Evolutionary conservation across 2,797 vertebrate species (phyloP).

Genomic region (Poeciliopsis paucimaculata): DNA sequence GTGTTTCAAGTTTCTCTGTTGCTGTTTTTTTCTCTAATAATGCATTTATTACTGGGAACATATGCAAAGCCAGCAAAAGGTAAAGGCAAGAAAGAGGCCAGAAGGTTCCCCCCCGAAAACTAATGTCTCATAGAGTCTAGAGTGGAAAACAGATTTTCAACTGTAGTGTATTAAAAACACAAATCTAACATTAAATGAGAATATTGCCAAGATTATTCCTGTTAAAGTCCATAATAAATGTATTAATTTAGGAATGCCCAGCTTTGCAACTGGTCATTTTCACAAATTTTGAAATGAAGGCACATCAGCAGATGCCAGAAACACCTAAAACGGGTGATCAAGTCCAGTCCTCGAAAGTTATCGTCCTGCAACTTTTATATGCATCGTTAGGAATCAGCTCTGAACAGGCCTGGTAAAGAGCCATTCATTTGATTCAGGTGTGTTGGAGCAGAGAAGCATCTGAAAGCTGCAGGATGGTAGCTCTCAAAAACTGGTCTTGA

Average conservation of each 20-base stretch:
- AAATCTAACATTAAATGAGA: neutral
- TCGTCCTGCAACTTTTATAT: no score
- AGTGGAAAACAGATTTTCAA: neutral
- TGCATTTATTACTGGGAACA: neutral
- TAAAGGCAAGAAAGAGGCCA: neutral
- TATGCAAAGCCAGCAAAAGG: neutral
- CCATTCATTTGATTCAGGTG: no score
- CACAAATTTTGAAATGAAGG: neutral
- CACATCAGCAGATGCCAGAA: neutral
- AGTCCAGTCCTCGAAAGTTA: no score
- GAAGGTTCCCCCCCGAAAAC: neutral
- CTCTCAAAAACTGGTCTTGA: no score
- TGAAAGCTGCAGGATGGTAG: no score
- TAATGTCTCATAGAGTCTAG: neutral
- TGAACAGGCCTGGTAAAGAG: no score
- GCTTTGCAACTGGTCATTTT: neutral
- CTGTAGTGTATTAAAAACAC: neutral
- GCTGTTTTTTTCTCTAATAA: neutral
- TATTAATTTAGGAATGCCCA: neutral
- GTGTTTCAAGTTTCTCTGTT: slow-evolving; percentile 38
- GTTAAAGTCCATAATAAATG: neutral
- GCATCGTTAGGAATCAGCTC: no score
- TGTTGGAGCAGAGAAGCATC: no score
- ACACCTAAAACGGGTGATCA: no score
- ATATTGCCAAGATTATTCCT: neutral